phyloP scores from a whole-genome alignment of 2,797 vertebrate species.

The Diglossa cyanea region DNA sequence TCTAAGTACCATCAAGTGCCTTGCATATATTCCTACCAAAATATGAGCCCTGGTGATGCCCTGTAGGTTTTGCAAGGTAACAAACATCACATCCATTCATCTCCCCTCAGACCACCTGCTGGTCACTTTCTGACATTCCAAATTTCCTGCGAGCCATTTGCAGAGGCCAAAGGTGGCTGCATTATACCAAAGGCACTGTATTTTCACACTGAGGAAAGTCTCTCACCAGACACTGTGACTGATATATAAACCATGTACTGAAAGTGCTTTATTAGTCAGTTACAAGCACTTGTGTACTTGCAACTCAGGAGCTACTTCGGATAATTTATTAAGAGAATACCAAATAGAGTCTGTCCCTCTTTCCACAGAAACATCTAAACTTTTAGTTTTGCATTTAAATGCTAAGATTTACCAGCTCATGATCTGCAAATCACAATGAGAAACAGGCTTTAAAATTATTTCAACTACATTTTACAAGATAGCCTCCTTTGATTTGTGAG shows the following conservation, averaged over 20 bases:
- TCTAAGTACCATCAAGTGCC: background rate
- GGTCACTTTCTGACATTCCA: background rate
- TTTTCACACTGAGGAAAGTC: conserved; percentile 1
- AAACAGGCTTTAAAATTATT: background rate
- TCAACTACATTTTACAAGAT: background rate
- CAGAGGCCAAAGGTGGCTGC: conserved; percentile 43
- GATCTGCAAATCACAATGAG: background rate
- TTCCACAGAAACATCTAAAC: background rate
- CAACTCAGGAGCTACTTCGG: background rate
- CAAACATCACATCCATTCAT: background rate
- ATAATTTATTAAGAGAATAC: conserved; percentile 37
- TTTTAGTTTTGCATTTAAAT: background rate
- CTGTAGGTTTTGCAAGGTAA: conserved; percentile 15
- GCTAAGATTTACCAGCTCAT: background rate
- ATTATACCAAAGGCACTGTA: background rate
- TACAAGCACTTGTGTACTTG: background rate
- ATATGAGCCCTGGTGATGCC: background rate
- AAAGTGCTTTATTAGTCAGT: background rate
- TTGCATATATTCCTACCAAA: background rate
- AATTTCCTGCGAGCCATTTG: conserved; percentile 34
- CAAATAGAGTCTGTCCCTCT: conserved; percentile 17
- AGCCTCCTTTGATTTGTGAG: background rate
- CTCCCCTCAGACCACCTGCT: background rate
- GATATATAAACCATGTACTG: background rate
- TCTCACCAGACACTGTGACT: background rate